A percentile compares a stretch with the other conserved stretches of the same genome.
Evolutionary conservation across 2,888 invertebrate species (phyloP).

Genomic region (Atrina japonica): DNA sequence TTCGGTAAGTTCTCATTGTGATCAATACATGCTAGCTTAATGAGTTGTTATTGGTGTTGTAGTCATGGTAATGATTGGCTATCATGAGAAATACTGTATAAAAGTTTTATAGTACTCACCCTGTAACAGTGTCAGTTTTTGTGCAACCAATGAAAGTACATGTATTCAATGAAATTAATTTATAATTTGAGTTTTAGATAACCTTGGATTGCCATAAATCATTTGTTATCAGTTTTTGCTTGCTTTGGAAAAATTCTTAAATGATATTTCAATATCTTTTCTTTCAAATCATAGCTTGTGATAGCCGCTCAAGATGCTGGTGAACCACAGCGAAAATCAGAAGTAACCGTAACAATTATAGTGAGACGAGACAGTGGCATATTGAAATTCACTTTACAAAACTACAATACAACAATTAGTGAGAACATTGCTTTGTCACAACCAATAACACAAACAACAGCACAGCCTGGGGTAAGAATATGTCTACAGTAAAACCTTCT

Average conservation of each 20-base stretch:
- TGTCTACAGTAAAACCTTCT: background rate
- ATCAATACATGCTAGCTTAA: background rate
- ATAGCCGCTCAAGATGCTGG: conserved; percentile 61
- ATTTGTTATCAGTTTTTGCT: too few relatives aligned
- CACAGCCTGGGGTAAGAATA: conserved; percentile 59
- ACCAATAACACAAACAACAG: conserved; percentile 48
- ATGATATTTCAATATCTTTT: too few relatives aligned
- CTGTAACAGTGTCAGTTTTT: too few relatives aligned
- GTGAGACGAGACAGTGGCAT: conserved; percentile 52
- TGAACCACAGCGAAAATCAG: conserved; percentile 31
- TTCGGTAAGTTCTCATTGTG: conserved; percentile 25
- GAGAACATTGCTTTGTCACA: conserved; percentile 53
- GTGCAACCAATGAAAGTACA: too few relatives aligned
- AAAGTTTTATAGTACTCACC: background rate
- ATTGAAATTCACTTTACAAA: conserved; percentile 44
- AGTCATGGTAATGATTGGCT: background rate
- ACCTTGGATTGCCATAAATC: too few relatives aligned
- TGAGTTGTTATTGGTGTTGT: background rate
- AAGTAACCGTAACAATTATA: conserved; percentile 48
- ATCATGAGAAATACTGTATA: background rate
- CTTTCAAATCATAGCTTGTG: too few relatives aligned
- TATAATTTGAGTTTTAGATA: too few relatives aligned
- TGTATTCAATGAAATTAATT: too few relatives aligned
- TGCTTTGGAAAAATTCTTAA: too few relatives aligned
- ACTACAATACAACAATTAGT: conserved; percentile 50